phyloP scores from a whole-genome alignment of 92 coral and sea anemone species.

The Meandrina meandrites region DNA sequence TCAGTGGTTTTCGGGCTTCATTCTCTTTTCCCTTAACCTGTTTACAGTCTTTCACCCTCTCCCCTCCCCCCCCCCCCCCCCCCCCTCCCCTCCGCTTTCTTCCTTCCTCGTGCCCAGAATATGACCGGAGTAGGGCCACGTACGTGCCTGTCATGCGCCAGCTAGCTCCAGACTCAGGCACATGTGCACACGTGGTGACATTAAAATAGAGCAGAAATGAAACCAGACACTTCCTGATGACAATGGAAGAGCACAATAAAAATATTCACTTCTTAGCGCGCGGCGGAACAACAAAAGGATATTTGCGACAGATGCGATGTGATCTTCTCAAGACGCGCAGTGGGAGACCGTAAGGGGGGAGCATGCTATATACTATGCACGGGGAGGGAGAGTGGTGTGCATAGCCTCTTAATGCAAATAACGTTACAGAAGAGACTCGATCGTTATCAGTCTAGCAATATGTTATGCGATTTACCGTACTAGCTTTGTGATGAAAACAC shows the following conservation, averaged over 20 bases:
- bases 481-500: background rate
- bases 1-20: background rate
- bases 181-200: constrained; percentile 36
- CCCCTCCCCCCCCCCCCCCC: too few relatives aligned
- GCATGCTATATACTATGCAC: background rate
- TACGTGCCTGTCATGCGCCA: too few relatives aligned
- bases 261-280: constrained; percentile 27
- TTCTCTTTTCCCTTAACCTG: background rate
- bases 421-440: background rate
- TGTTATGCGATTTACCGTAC: background rate
- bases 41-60: too few relatives aligned
- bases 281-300: constrained; percentile 47
- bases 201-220: constrained; percentile 40
- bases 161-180: constrained; percentile 13
- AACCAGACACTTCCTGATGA: constrained; percentile 37
- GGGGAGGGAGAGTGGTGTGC: background rate
- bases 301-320: constrained; percentile 45
- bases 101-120: background rate
- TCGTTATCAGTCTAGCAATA: background rate
- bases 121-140: background rate
- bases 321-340: constrained; percentile 39
- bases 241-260: constrained; percentile 32
- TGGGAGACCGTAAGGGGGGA: constrained; percentile 18
- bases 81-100: background rate
- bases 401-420: background rate